Evolutionary conservation across 2,888 invertebrate genomes (phyloP).

Genomic region (Stenodema calcarata): DNA sequence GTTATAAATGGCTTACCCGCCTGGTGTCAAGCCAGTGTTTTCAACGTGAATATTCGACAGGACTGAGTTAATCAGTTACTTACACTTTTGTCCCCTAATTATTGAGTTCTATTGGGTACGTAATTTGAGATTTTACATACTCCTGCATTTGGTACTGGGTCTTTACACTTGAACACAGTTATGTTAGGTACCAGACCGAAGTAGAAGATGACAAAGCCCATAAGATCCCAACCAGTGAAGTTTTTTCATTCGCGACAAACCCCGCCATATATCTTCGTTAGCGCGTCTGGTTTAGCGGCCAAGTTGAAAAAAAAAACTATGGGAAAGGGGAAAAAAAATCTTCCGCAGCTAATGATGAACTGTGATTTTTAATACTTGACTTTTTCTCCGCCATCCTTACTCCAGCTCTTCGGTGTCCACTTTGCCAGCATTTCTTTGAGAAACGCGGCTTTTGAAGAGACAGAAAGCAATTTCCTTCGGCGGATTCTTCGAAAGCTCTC

Average conservation of each 20-base stretch:
- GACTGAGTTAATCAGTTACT: too few species aligned
- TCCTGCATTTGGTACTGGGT: too few species aligned
- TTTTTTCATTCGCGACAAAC: background rate
- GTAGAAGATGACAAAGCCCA: background rate
- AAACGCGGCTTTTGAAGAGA: background rate
- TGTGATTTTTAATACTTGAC: slow-evolving; percentile 25
- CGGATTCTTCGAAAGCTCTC: slow-evolving; percentile 19
- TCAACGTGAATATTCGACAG: too few species aligned
- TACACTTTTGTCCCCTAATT: too few species aligned
- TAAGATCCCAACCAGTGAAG: background rate
- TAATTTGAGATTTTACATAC: too few species aligned
- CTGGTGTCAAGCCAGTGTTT: too few species aligned
- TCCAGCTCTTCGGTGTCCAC: background rate
- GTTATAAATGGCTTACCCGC: too few species aligned
- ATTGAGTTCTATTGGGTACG: too few species aligned
- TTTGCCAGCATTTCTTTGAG: background rate
- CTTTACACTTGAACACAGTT: too few species aligned
- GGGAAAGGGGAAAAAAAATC: background rate
- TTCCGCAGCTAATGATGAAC: slow-evolving; percentile 35
- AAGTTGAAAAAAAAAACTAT: background rate
- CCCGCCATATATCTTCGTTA: slow-evolving; percentile 37
- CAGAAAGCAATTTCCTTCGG: slow-evolving; percentile 30
- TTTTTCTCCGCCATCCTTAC: background rate
- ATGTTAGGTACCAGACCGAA: too few species aligned
- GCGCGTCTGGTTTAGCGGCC: background rate